Conservation (phyloP, 2,888 invertebrate species). For the Loripinus fragilis region DNA sequence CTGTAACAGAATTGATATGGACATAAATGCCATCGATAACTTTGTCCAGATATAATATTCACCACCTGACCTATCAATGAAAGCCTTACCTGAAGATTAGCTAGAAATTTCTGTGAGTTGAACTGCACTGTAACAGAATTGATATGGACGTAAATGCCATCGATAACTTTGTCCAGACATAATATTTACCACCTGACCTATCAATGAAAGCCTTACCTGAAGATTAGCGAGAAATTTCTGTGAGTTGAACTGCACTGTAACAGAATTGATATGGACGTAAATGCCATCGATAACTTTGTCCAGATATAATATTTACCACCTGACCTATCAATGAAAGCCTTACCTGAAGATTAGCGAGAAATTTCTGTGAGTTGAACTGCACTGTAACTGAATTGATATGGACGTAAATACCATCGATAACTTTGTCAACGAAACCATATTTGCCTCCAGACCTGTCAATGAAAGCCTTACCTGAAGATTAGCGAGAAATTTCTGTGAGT, state of each 20-base stretch:
- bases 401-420: constrained; percentile 98
- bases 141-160: constrained; percentile 97
- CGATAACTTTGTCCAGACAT: constrained; percentile 97
- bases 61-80: too few relatives aligned
- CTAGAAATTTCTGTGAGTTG: constrained; percentile 96
- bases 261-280: constrained; percentile 96
- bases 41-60: constrained; percentile 94
- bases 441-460: too few relatives aligned
- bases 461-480: too few relatives aligned
- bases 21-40: constrained; percentile 99
- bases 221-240: constrained; percentile 97
- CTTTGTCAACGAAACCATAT: constrained; percentile 95
- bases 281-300: constrained; percentile 99
- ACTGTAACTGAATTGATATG: constrained; percentile 97
- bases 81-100: too few relatives aligned
- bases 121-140: constrained; percentile 97
- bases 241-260: constrained; percentile 96
- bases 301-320: constrained; percentile 91
- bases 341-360: constrained; percentile 97
- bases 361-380: constrained; percentile 96
- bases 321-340: too few relatives aligned
- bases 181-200: constrained; percentile 87
- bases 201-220: too few relatives aligned
- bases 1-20: constrained; percentile 96
- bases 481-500: constrained; percentile 97